Base-by-base conservation (phyloP, 2,797 vertebrate genomes). In the Chelon labrosus region DNA sequence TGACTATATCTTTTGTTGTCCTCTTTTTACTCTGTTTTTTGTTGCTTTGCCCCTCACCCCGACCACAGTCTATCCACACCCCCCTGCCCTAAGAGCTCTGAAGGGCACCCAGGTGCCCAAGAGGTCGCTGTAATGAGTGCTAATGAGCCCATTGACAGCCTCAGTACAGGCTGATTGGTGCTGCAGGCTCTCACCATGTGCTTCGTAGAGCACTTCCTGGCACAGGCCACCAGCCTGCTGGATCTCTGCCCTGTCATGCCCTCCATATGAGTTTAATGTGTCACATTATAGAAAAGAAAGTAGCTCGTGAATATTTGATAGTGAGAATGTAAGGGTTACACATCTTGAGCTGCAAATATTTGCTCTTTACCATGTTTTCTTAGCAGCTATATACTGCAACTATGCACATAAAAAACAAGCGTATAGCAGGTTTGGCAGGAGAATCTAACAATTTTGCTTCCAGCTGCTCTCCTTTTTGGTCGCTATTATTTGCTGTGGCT, bases 91-190 rank as follows among this genome's bases (percentile, higher is more conserved):
- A 84, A 88, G 86, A 87, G 79, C 85, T 91, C 90, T 93, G 90
- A 92, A 93, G 91, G 89, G 90, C 91, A 87, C 89, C 88, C 91
- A 93, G 91, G 91, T 92, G 91, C 91, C 91, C 90, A 82, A 91
- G 89, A 90, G 91, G 88, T 88, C 79, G 77, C 73, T 77, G 89
- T 92, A 92, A 93, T 93, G 89, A 91, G 85, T 22, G 14, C 87
- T 93, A 93, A 93, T 92, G 91, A 93, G 89, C 85, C 88, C 87
- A 93, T 92, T 92, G 91, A 92, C 89, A 90, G 77, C 84, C 86
- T 90, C 84, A 81, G 89, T 88, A 77, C 79, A 77, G 79, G 77
- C 90, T 92, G 90, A 92, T 93, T 93, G 89, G 89, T 90, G 90
- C 90, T 88, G 88, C 84, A 82, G 83, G 87, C 88, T 89, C 89